Base-by-base conservation (phyloP, 2,797 vertebrate genomes). In the Simalia tracyae region DNA sequence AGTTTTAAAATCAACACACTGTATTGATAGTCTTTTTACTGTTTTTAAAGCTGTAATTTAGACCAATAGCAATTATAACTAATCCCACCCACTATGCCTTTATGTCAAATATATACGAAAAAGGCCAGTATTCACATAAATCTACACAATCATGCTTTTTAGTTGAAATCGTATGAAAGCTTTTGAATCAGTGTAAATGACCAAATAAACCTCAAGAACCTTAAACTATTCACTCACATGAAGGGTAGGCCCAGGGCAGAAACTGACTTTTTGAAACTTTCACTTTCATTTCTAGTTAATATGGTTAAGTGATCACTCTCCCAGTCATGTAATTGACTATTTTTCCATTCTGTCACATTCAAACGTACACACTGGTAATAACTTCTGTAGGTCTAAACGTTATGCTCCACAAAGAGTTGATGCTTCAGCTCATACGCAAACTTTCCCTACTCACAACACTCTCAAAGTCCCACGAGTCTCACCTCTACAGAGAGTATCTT, bases 401-500 rank as follows among this genome's bases (percentile, higher is more conserved):
- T 81, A 11, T 50, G 56, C 72, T 81, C 36, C 19, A 81, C 42
- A 24, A 81, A 81, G 42, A 46, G 9, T 11, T 81, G 9, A 46
- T 81, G 31, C 59, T 84, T n/a, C n/a, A 60, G 56, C 11, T 4
- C 36, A 9, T 59, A 36, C 31, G 2, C 28, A 22, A 42, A 22
- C 54, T 89, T 76, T 64, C 28, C 31, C 31, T 72, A 4, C 66
- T 24, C 46, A 56, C 54, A 64, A 61, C 50, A 36, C 11, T 89
- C 50, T 0, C 14, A 76, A 17, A 9, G 24, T 54, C 19, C 57
- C 1, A 1, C 28, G 81, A 66, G 31, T 59, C 97, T 98, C 92
- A 98, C 98, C 98, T 98, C 98, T 66, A 98, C 97, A 11, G 98
- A 97, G 2, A 98, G 97, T 0, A 95, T 97, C 95, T 98, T 98